Conservation (phyloP, 2,113 vertebrate species). For the Psittacula cyanocephala region DNA sequence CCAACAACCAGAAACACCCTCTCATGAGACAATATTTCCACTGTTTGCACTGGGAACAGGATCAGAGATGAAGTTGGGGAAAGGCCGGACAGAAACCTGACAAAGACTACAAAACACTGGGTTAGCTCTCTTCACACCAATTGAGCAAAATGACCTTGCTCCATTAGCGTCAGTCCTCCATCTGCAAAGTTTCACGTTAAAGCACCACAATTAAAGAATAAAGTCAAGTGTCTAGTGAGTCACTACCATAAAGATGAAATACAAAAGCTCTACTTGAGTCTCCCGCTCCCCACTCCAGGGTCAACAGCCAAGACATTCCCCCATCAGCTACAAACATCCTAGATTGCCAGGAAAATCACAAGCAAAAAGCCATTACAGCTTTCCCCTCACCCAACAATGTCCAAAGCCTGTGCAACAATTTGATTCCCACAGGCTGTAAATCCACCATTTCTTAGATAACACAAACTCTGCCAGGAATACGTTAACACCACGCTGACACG, state of each 20-base stretch:
- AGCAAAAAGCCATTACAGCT: background rate
- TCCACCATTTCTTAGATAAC: background rate
- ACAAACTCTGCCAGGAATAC: background rate
- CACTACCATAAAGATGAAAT: constrained; percentile 24
- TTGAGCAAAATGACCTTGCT: background rate
- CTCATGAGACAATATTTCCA: background rate
- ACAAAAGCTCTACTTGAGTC: background rate
- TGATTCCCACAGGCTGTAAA: background rate
- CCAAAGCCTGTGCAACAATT: background rate
- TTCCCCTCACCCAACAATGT: too few species aligned
- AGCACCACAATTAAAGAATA: background rate
- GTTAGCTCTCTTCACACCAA: background rate
- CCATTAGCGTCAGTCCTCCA: background rate
- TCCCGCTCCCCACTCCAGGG: background rate
- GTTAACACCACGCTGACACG: fast-evolving
- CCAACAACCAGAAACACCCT: background rate
- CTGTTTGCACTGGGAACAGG: background rate
- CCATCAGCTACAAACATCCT: background rate
- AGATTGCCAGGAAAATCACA: background rate
- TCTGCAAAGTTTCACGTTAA: background rate
- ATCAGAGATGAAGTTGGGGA: background rate
- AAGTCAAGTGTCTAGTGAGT: constrained; percentile 33
- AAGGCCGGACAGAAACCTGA: background rate
- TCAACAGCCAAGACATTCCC: constrained; percentile 36
- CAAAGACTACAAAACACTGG: background rate